Evolutionary conservation across 1,140 invertebrate species (phyloP), one percentile per base, ranked within the genome.

Genomic region (Holcopasites calliopsidis): DNA sequence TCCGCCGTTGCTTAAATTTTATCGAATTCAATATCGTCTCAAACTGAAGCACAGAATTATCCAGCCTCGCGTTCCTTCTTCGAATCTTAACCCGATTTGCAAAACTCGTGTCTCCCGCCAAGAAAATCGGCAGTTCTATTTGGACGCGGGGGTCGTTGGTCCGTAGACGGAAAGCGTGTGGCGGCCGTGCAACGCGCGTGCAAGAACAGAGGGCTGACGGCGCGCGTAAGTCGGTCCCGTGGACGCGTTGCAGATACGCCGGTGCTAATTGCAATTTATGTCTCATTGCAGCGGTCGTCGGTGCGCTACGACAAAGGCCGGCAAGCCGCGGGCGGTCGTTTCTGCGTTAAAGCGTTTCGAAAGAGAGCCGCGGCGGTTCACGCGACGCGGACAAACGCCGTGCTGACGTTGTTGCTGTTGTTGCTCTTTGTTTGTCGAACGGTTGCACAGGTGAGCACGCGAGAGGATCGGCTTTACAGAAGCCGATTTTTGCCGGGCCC

Each of bases 261-360:
- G 79, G 79, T 88, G 85, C 87, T 90, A 89, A 90, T 90, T 90
- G 88, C 89, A 88, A 90, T 89, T 90, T 89, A 89, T 89, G 88
- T 89, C 88, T 87, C 85, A 88, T 88, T 88, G 87, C 87, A 84
- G 86, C 85, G 73, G 83, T 88, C 76, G 84, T 87, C 86, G 88
- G 77, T 82, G 60, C 58, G 77, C 80, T 72, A 76, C 78, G 84
- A 89, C 86, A 88, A 88, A 89, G 88, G 84, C 70, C 77, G 68
- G 75, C 81, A 82, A 74, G 79, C 79, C 80, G 82, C 76, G 65
- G 79, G 80, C 85, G 88, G 84, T 83, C 82, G 79, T 85, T 85
- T 87, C 86, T 87, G 75, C 82, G 82, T 86, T 82, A 84, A 87
- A 88, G 82, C 86, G 86, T 85, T 82, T 73, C 79, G 66, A 73